Evolutionary conservation across 2,797 vertebrate genomes (phyloP).

Genomic region (Typhlichthys eigenmanni): DNA sequence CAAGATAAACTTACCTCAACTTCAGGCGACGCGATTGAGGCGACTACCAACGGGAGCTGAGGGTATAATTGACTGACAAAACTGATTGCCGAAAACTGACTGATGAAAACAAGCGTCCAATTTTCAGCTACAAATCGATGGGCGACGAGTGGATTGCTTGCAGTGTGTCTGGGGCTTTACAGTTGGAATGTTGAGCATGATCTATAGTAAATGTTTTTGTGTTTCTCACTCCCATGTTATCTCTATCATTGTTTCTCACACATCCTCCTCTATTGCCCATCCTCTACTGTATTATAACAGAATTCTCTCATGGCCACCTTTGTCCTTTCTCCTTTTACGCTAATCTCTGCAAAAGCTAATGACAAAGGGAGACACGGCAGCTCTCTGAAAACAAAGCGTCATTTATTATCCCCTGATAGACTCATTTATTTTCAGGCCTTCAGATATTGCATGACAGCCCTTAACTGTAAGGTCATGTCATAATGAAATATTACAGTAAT

Average conservation of each 20-base stretch:
- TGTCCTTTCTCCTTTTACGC: constrained; percentile 10
- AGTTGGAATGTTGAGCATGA: too few relatives aligned
- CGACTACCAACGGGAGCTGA: too few relatives aligned
- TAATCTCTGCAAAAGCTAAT: constrained; percentile 26
- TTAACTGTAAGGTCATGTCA: constrained; percentile 40
- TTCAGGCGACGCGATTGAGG: too few relatives aligned
- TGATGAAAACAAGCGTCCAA: too few relatives aligned
- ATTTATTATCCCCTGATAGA: constrained; percentile 30
- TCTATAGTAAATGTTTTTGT: too few relatives aligned
- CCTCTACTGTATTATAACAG: background rate
- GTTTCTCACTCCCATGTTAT: background rate
- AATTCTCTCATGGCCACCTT: background rate
- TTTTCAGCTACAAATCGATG: too few relatives aligned
- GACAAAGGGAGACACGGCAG: constrained; percentile 15
- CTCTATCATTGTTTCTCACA: background rate
- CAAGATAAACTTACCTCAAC: too few relatives aligned
- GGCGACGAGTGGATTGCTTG: too few relatives aligned
- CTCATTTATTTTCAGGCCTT: constrained; percentile 24
- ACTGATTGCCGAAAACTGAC: too few relatives aligned
- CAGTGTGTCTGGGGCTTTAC: too few relatives aligned
- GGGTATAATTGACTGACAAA: too few relatives aligned
- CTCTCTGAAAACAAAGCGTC: constrained; percentile 7
- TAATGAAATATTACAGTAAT: constrained; percentile 50
- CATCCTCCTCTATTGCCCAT: background rate
- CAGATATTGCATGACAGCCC: constrained; percentile 37